Conservation (phyloP, 2,888 invertebrate species). For the Ceramica pisi region DNA sequence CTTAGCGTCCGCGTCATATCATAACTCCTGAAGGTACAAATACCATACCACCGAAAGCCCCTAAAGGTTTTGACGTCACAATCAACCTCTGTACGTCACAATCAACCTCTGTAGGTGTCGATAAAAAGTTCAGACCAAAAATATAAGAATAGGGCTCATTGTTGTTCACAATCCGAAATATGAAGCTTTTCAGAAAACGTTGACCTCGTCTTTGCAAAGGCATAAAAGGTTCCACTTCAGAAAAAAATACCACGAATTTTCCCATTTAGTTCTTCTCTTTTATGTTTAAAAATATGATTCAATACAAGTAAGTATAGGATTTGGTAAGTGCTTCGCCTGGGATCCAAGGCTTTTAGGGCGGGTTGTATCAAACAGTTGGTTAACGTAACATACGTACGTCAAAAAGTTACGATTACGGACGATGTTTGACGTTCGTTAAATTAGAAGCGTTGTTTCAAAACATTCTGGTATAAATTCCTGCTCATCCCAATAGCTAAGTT, state of each 20-base stretch:
- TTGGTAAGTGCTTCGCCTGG: conserved; percentile 12
- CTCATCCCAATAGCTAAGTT: no score
- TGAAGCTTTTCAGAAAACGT: conserved; percentile 47
- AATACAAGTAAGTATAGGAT: conserved; percentile 31
- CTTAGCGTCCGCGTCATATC: no score
- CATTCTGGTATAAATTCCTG: no score
- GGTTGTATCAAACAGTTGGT: no score
- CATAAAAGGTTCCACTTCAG: conserved; percentile 42
- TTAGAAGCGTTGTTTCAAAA: no score
- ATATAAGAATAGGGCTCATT: conserved; percentile 34
- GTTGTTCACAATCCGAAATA: conserved; percentile 29
- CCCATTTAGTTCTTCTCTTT: conserved; percentile 30
- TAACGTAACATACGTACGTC: no score
- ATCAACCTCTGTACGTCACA: conserved; percentile 26
- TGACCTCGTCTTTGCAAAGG: conserved; percentile 50
- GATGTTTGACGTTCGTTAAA: no score
- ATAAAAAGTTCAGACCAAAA: conserved; percentile 30
- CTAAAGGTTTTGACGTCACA: conserved; percentile 23
- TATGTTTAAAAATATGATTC: conserved; percentile 39
- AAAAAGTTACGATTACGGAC: no score
- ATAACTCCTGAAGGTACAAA: background rate
- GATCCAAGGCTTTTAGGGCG: conserved; percentile 9
- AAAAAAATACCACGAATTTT: conserved; percentile 48
- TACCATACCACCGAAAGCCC: background rate
- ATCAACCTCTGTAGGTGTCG: conserved; percentile 20